These are phyloP conservation scores for Erynnis tages DNA, from an alignment of 2,888 invertebrate species.

Conservation along the genomic window DNA sequence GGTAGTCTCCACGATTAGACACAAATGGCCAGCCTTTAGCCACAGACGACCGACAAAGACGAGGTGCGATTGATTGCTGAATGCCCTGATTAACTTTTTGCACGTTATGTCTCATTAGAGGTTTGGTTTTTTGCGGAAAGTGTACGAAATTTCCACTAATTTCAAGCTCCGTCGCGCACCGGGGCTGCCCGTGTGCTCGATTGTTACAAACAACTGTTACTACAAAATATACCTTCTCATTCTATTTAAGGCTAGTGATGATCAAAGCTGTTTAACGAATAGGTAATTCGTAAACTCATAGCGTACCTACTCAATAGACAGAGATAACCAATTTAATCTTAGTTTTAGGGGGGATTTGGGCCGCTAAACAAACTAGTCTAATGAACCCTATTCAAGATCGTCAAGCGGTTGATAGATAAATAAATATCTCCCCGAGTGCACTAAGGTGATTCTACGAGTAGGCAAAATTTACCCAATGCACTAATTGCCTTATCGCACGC, in stretches of 20 bases:
- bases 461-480: no score
- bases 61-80: neutral
- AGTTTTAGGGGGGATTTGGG: no score
- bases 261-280: no score
- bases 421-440: no score
- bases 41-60: neutral
- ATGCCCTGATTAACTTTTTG: slow-evolving; percentile 8
- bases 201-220: slow-evolving; percentile 6
- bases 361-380: no score
- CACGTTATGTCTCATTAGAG: neutral
- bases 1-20: neutral
- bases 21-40: neutral
- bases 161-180: slow-evolving; percentile 12
- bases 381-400: no score
- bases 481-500: no score
- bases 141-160: slow-evolving; percentile 9
- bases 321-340: no score
- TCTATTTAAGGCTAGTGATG: neutral
- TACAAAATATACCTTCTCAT: neutral
- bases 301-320: no score
- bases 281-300: neutral
- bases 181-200: neutral
- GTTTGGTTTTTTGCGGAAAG: slow-evolving; percentile 2
- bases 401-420: no score
- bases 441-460: no score